Conservation (phyloP, 2,888 invertebrate genomes). For the Cerastoderma edule region DNA sequence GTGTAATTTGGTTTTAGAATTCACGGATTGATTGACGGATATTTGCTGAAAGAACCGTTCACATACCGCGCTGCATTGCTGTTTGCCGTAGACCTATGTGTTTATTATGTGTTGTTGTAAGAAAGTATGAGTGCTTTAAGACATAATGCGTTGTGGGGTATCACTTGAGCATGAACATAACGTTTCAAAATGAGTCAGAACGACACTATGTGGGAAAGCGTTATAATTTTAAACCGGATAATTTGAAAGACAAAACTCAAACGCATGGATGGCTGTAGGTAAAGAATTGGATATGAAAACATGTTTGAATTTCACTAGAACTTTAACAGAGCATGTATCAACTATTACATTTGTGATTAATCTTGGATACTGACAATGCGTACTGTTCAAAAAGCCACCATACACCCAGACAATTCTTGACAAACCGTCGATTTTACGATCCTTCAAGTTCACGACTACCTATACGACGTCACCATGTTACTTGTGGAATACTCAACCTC, state of each 20-base stretch:
- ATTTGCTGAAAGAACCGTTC: not conserved
- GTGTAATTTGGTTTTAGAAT: not conserved
- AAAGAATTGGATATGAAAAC: too few species aligned
- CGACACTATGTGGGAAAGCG: too few species aligned
- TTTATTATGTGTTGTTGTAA: not conserved
- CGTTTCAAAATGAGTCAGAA: not conserved
- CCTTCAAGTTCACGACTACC: not conserved
- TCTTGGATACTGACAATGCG: not conserved
- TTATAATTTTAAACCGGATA: too few species aligned
- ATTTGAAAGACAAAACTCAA: too few species aligned
- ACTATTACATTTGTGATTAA: not conserved
- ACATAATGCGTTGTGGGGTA: not conserved
- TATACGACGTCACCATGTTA: conserved; percentile 12
- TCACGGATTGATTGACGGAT: not conserved
- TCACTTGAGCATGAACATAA: not conserved
- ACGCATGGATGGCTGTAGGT: too few species aligned
- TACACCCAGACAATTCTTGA: too few species aligned
- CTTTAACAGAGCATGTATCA: too few species aligned
- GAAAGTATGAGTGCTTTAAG: not conserved
- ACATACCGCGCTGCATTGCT: too few species aligned
- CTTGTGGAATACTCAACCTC: conserved; percentile 43
- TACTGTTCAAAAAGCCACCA: not conserved
- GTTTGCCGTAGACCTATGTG: too few species aligned
- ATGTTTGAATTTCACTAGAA: too few species aligned
- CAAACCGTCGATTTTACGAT: too few species aligned